phyloP scores from a whole-genome alignment of 2,797 vertebrate genomes.

The Mallotus villosus region DNA sequence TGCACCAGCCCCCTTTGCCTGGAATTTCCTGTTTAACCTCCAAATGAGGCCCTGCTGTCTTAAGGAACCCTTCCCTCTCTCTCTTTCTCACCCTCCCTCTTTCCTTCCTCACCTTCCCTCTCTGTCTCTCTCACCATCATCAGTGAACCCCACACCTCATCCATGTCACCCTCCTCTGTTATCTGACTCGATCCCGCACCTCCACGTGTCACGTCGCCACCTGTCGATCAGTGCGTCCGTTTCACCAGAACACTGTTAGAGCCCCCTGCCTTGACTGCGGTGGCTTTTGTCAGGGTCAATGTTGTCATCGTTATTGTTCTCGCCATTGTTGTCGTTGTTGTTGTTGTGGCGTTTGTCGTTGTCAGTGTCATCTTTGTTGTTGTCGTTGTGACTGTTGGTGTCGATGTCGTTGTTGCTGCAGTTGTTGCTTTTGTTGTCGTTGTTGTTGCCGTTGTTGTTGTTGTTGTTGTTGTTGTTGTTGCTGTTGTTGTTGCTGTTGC shows the following conservation, averaged over 20 bases:
- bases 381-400: constrained; percentile 8
- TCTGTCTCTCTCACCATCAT: constrained; percentile 20
- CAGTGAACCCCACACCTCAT: constrained; percentile 39
- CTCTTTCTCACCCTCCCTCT: constrained; percentile 32
- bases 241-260: too few relatives aligned
- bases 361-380: not conserved
- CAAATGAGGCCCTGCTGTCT: constrained; percentile 77
- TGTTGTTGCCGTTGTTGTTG: constrained; percentile 15
- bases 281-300: not conserved
- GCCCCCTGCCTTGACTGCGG: too few relatives aligned
- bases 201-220: not conserved
- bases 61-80: constrained; percentile 53
- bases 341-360: not conserved
- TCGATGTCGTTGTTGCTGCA: not conserved
- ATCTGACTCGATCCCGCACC: not conserved
- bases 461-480: constrained; percentile 18
- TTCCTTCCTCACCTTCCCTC: constrained; percentile 28
- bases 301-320: not conserved
- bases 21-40: constrained; percentile 85
- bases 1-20: constrained; percentile 70
- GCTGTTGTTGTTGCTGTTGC: constrained; percentile 13
- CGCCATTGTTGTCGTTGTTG: too few relatives aligned
- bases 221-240: not conserved
- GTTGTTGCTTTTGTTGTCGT: constrained; percentile 16
- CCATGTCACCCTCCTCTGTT: not conserved